phyloP scores from a whole-genome alignment of 2,888 invertebrate species.

The Calameuta filiformis region DNA sequence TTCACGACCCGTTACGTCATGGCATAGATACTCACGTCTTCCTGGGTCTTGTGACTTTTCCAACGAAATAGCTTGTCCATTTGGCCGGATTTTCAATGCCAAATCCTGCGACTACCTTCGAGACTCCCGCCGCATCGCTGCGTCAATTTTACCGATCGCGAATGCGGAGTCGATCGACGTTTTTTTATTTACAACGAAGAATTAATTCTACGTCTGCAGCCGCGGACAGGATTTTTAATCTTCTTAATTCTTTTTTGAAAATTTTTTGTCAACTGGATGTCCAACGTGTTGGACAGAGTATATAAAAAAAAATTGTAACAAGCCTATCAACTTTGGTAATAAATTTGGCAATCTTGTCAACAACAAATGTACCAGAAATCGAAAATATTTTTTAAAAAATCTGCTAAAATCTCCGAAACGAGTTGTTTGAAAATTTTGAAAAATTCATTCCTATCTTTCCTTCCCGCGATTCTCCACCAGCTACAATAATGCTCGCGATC shows the following conservation, averaged over 20 bases:
- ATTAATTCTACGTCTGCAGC: neutral
- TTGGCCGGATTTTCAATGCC: constrained; percentile 20
- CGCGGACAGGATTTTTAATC: no score
- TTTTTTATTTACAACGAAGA: neutral
- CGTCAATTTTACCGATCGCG: neutral
- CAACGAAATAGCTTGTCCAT: constrained; percentile 61
- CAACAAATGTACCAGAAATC: no score
- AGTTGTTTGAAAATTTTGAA: neutral
- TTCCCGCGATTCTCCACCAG: neutral
- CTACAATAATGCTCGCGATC: neutral
- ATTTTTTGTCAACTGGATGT: no score
- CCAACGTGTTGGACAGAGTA: no score
- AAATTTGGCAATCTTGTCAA: neutral
- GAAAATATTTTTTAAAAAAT: neutral
- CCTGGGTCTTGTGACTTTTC: constrained; percentile 60
- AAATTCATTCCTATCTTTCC: neutral
- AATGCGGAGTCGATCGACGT: neutral
- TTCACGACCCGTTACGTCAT: constrained; percentile 7
- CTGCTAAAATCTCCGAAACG: neutral
- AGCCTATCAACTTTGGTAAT: neutral
- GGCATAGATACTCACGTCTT: constrained; percentile 52
- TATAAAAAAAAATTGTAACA: no score
- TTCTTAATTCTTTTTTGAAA: no score
- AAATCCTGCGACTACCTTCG: constrained; percentile 12
- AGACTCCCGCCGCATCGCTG: neutral